Evolutionary conservation across 2,113 vertebrate species (phyloP).

Genomic region (Osmerus mordax): DNA sequence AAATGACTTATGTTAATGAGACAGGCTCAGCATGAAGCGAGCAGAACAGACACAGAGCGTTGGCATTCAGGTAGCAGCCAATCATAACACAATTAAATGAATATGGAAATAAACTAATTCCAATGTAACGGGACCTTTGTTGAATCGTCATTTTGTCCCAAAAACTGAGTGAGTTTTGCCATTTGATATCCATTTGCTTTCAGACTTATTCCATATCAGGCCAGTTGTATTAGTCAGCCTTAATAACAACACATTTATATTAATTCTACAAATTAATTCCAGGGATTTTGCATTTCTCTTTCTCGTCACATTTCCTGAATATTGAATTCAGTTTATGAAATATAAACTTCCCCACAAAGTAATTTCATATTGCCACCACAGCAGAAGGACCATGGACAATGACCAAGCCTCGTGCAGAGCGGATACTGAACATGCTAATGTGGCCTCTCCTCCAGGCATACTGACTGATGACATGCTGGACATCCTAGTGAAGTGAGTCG

Average conservation of each 20-base stretch:
- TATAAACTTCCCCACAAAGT: no score
- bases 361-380: no score
- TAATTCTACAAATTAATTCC: background rate
- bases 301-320: no score
- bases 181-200: background rate
- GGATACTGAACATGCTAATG: no score
- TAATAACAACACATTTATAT: conserved; percentile 18
- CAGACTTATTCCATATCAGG: conserved; percentile 9
- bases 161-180: conserved; percentile 25
- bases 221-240: conserved; percentile 16
- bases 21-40: conserved; percentile 17
- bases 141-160: conserved; percentile 26
- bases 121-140: conserved; percentile 21
- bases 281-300: no score
- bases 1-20: conserved; percentile 31
- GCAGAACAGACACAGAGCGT: conserved; percentile 22
- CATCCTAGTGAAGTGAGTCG: background rate
- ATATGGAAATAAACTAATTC: conserved; percentile 43
- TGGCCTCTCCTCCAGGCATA: no score
- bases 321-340: no score
- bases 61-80: conserved; percentile 32
- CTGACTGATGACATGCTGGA: no score
- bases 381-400: no score
- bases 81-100: conserved; percentile 44
- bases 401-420: no score